Evolutionary conservation across 2,113 vertebrate genomes (phyloP), one percentile per base, ranked within the genome.

Genomic region (Hippolais icterina): DNA sequence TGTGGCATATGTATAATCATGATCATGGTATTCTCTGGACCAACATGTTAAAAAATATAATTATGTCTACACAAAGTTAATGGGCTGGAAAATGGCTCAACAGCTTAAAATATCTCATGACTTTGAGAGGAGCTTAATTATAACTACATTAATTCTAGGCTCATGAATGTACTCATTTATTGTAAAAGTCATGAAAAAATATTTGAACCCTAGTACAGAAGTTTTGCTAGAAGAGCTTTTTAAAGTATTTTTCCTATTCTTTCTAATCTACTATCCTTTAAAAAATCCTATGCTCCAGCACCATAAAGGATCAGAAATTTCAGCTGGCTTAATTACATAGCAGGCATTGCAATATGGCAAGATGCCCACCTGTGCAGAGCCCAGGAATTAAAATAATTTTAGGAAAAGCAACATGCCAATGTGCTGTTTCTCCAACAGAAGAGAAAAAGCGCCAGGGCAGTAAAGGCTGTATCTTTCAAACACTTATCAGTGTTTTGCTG

Each of bases 51-150:
- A 97, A 95, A 94, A 91, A 93, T 28, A 22, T 80, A 90, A 96
- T 92, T 80, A 91, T 41, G 31, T 42, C 80, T 94, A 93, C 95
- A 90, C 92, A 89, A 92, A 94, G 70, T 69, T 93, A 96, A 96
- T 94, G 77, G 63, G n/a, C 33, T 97, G 78, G 94, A 76, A 95
- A 97, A 96, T 81, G n/a, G 74, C 56, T 72, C 41, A 91, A 87
- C 69, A 90, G 66, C 59, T 87, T 89, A 83, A 94, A 96, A 94
- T 61, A 95, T 46, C 56, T 94, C 90, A 94, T 95, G 85, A 59
- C 29, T 93, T 79, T 59, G 79, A 89, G 52, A 96, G 52, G 14
- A 74, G 60, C 52, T 94, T 90, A 92, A 94, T 96, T 95, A 92
- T 86, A 93, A 82, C 54, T 59, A 66, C 86, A 59, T 81, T 90